Evolutionary conservation across 2,888 invertebrate genomes (phyloP).

Genomic region (Aphrophora alni): DNA sequence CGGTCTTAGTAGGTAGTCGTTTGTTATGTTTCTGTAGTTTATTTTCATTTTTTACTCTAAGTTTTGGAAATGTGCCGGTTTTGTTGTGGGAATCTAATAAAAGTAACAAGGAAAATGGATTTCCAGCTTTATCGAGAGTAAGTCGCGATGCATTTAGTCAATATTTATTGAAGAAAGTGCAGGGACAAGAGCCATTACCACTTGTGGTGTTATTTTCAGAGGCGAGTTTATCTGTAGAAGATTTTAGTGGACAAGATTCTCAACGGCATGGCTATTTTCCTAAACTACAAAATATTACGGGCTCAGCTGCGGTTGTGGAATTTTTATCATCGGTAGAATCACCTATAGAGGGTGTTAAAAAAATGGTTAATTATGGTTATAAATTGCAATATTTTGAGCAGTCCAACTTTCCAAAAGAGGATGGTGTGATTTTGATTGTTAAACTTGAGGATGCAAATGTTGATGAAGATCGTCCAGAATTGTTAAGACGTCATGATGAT

Average conservation of each 20-base stretch:
- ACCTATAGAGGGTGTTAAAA: conserved; percentile 24
- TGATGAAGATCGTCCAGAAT: conserved; percentile 54
- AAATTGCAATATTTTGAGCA: neutral
- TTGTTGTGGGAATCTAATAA: conserved; percentile 48
- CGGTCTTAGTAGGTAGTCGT: neutral
- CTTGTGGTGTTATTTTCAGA: conserved; percentile 63
- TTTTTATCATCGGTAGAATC: conserved; percentile 41
- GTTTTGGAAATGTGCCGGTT: conserved; percentile 20
- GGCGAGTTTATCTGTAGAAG: conserved; percentile 65
- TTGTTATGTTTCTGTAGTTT: neutral
- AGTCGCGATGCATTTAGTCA: conserved; percentile 46
- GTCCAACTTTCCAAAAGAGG: neutral
- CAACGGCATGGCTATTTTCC: conserved; percentile 54
- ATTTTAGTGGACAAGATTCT: conserved; percentile 62
- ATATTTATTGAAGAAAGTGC: conserved; percentile 57
- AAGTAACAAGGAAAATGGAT: conserved; percentile 42
- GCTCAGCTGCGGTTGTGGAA: conserved; percentile 41
- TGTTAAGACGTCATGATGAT: conserved; percentile 67
- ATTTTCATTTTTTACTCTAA: neutral
- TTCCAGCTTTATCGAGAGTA: conserved; percentile 46
- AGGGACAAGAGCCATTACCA: conserved; percentile 54
- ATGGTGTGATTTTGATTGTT: conserved; percentile 38
- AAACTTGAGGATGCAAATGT: conserved; percentile 49
- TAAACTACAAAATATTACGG: conserved; percentile 45
- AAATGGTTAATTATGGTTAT: conserved; percentile 19